phyloP scores from a whole-genome alignment of 2,797 vertebrate genomes.

The Taenioides sp. region DNA sequence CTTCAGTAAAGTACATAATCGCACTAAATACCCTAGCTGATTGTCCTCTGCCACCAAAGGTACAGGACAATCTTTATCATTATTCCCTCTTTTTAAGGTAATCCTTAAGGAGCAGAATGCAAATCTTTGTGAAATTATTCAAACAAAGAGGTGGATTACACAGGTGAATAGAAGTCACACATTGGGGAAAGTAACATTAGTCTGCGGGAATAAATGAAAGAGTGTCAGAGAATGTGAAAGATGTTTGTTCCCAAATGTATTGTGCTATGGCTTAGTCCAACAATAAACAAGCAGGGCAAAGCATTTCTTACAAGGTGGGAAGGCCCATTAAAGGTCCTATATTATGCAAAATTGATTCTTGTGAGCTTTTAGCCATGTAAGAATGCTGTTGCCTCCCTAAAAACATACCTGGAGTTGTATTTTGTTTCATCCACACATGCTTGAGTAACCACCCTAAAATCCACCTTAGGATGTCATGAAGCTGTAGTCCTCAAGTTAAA shows the following conservation, averaged over 20 bases:
- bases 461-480: too few relatives aligned
- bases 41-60: conserved; percentile 25
- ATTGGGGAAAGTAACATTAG: conserved; percentile 24
- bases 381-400: too few relatives aligned
- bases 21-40: conserved; percentile 48
- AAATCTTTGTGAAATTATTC: conserved; percentile 23
- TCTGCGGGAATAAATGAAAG: not conserved
- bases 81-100: conserved; percentile 9
- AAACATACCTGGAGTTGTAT: too few relatives aligned
- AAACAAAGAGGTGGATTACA: conserved; percentile 21
- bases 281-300: conserved; percentile 5
- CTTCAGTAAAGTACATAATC: conserved; percentile 38
- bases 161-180: conserved; percentile 14
- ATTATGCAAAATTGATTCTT: too few relatives aligned
- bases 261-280: conserved; percentile 21
- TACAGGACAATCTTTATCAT: conserved; percentile 25
- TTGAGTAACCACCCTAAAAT: too few relatives aligned
- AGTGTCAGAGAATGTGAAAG: conserved; percentile 17
- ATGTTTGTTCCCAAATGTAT: conserved; percentile 4
- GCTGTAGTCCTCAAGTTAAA: too few relatives aligned
- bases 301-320: too few relatives aligned
- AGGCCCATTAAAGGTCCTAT: too few relatives aligned
- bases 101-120: conserved; percentile 12
- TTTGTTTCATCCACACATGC: too few relatives aligned
- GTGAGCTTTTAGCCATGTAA: too few relatives aligned